Conservation (phyloP, 2,888 invertebrate genomes). For the Hemistola chrysoprasaria region DNA sequence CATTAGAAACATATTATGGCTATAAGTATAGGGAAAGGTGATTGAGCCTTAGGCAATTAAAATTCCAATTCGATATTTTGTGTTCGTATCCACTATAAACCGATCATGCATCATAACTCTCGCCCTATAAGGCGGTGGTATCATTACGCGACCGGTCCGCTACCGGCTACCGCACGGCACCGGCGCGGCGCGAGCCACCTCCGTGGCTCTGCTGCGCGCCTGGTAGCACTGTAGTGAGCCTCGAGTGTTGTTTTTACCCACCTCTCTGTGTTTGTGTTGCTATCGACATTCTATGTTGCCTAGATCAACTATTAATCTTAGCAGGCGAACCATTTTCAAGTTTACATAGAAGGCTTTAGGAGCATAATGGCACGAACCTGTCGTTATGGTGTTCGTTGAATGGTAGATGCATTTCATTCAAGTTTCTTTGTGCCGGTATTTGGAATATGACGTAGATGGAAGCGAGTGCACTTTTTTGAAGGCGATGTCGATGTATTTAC, state of each 20-base stretch:
- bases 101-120: slow-evolving; percentile 64
- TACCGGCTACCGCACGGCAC: slow-evolving; percentile 54
- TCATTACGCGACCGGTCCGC: slow-evolving; percentile 74
- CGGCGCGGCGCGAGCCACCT: too few species aligned
- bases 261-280: slow-evolving; percentile 64
- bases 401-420: slow-evolving; percentile 70
- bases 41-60: too few species aligned
- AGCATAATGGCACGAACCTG: slow-evolving; percentile 18
- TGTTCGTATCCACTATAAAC: slow-evolving; percentile 53
- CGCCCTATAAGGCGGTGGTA: slow-evolving; percentile 76
- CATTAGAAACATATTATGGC: too few species aligned
- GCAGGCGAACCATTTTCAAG: slow-evolving; percentile 25
- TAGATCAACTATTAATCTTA: slow-evolving; percentile 38
- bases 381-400: slow-evolving; percentile 44
- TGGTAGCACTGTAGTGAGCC: slow-evolving; percentile 58
- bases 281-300: slow-evolving; percentile 58
- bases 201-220: slow-evolving; percentile 63
- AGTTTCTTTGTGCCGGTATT: slow-evolving; percentile 62
- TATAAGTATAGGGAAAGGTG: too few species aligned
- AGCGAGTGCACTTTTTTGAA: slow-evolving; percentile 34
- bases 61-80: background rate
- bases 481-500: slow-evolving; percentile 31
- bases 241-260: slow-evolving; percentile 69
- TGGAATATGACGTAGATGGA: slow-evolving; percentile 58
- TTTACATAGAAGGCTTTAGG: slow-evolving; percentile 23